phyloP scores from a whole-genome alignment of 2,113 vertebrate genomes.

The Megaptera novaeangliae region DNA sequence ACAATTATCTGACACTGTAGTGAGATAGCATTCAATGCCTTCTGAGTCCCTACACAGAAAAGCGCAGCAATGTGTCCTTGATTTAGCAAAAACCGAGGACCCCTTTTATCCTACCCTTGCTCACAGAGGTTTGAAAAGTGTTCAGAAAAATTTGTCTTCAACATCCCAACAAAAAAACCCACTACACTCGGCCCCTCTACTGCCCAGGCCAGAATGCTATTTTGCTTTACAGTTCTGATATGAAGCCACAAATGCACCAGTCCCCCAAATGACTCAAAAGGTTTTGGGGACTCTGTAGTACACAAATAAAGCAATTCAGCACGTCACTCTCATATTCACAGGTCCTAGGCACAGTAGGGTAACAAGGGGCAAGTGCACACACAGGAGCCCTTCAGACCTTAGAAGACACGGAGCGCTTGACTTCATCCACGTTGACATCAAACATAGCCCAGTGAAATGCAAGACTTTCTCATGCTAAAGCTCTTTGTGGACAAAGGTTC shows the following conservation, averaged over 20 bases:
- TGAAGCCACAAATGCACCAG: neutral
- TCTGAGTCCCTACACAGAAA: neutral
- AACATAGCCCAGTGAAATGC: neutral
- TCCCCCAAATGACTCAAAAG: neutral
- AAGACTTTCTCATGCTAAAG: neutral
- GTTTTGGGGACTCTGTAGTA: neutral
- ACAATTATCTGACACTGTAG: too few species aligned
- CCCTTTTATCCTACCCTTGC: neutral
- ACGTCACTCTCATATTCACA: rapidly evolving
- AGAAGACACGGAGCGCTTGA: neutral
- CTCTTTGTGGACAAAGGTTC: neutral
- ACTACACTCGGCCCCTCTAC: neutral
- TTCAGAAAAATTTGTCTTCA: neutral
- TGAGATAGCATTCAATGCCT: rapidly evolving
- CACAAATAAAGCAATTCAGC: neutral
- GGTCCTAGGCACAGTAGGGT: neutral
- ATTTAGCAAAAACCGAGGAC: neutral
- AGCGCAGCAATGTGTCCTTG: neutral
- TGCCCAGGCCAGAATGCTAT: neutral
- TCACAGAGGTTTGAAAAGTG: neutral
- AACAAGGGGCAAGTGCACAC: too few species aligned
- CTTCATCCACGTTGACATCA: neutral
- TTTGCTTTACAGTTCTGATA: neutral
- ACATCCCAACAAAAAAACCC: neutral
- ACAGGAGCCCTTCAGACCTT: neutral